phyloP scores from a whole-genome alignment of 2,888 invertebrate species.

The Hyppa rectilinea region DNA sequence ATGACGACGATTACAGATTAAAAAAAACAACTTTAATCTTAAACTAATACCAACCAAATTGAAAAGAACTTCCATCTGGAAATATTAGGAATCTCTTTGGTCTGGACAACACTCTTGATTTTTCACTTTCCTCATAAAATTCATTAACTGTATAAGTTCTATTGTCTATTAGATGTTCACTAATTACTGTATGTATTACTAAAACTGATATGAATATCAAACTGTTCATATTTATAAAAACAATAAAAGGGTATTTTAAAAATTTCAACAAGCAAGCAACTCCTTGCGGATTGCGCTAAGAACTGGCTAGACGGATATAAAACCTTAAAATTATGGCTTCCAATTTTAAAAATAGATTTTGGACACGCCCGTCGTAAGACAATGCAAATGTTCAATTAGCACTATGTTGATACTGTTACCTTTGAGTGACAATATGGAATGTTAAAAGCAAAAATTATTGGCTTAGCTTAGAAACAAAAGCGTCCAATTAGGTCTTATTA shows the following conservation, averaged over 20 bases:
- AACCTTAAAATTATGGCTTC: slow-evolving; percentile 50
- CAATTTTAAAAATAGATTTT: slow-evolving; percentile 42
- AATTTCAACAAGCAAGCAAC: slow-evolving; percentile 43
- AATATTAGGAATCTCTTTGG: slow-evolving; percentile 90
- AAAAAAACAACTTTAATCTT: background rate
- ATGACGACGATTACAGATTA: background rate
- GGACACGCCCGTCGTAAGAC: slow-evolving; percentile 72
- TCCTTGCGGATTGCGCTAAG: slow-evolving; percentile 24
- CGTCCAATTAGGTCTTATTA: slow-evolving; percentile 39
- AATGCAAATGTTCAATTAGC: slow-evolving; percentile 84
- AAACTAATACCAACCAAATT: slow-evolving; percentile 85
- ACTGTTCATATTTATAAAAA: slow-evolving; percentile 50
- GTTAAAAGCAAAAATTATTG: slow-evolving; percentile 48
- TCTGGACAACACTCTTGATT: slow-evolving; percentile 81
- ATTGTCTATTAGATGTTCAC: slow-evolving; percentile 64
- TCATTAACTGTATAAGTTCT: slow-evolving; percentile 58
- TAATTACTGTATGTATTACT: slow-evolving; percentile 66
- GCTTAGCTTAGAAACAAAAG: slow-evolving; percentile 35
- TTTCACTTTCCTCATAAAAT: slow-evolving; percentile 62
- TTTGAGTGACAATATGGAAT: slow-evolving; percentile 45
- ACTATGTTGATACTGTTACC: slow-evolving; percentile 84
- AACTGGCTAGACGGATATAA: slow-evolving; percentile 37
- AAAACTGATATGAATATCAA: slow-evolving; percentile 59
- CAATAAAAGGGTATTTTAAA: background rate
- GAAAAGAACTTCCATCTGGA: slow-evolving; percentile 91